Base-by-base conservation (phyloP, 2,797 vertebrate genomes). In the Tragopan temminckii region DNA sequence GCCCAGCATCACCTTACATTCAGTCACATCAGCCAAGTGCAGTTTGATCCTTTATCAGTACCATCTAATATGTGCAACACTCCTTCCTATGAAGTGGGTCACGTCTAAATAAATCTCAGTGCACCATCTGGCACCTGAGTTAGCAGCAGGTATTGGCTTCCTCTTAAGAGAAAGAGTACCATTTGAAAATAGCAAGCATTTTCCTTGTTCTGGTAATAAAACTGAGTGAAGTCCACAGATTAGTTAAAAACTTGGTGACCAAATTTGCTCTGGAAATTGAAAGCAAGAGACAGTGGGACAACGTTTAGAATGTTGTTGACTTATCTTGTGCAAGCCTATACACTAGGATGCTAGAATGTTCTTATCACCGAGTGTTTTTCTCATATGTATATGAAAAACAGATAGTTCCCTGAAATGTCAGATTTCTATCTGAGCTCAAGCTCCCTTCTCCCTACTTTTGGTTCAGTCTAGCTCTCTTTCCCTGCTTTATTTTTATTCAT, bases 61-160 rank as follows among this genome's bases (percentile, higher is more conserved):
- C 70, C 31, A 15, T 50, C 43, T 52, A 21, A 35, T 12, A 10
- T 3, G 57, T 58, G 58, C 79, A 90, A 3, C 29, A 6, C 35
- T 88, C 31, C 9, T 75, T 88, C 27, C 74, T 70, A 61, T 62
- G 59, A 79, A 90, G 75, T 81, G 55, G 79, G 63, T 85, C 77
- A 25, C 61, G 50, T 77, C 94, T 94, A 89, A 97, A 93, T 64
- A 74, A 84, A 82, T 90, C 80, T 90, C 85, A 87, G 70, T 10
- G 46, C 58, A 62, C 93, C 82, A 64, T 61, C 74, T 94, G 86
- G 81, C 76, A 55, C 86, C 57, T 10, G 38, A 72, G 53, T 81
- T 71, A 94, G 45, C 66, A 90, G 85, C 76, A 85, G 71, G 21
- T 80, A 64, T 21, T 81, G 85, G 80, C 55, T 80, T 76, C 42